Base-by-base conservation (phyloP, 92 coral and sea anemone genomes). In the Epizoanthus stellaris region DNA sequence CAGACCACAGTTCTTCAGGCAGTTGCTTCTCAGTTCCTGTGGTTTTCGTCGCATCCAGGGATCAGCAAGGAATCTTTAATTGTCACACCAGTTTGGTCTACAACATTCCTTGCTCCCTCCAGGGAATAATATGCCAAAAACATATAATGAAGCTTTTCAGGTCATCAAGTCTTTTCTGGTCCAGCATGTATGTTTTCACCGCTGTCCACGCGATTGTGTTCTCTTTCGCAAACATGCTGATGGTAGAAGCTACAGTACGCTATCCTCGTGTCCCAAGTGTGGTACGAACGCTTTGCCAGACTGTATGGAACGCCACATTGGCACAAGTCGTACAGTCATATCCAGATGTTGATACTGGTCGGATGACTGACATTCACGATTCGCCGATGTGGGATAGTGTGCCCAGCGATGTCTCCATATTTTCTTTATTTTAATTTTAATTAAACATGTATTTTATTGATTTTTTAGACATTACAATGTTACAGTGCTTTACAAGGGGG, bases 311-410 rank as follows among this genome's bases (percentile, higher is more conserved):
- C 91, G 91, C 77, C 70, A 53, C 82, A 3, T 63, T 77, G 4
- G 88, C 91, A 14, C 91, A 88, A 77, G 88, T 84, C 39, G 39
- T 84, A n/a, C 81, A 88, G 64, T 20, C 85, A 49, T 25, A 16
- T 14, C 11, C 80, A 74, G 17, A 1, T 39, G 25, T 12, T 15
- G 15, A 21, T 61, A 77, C 0, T 3, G 58, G 71, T 54, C 12
- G 63, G 20, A 65, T 85, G 77, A 23, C 1, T 6, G 82, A 79
- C 20, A 85, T 70, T 11, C 91, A 89, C 0, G 69, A 70, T 3
- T 89, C 89, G 4, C 86, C 69, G 12, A 17, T 70, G 62, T 84
- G 91, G 88, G 11, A 82, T 6, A 47, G 25, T 5, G 38, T 4
- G 1, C 16, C 52, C 15, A 17, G 25, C 8, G 54, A 75, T 36